Percentiles rank a stretch among this genome's conserved stretches.
These are phyloP conservation scores for Ispidina picta DNA, from an alignment of 2,797 vertebrate species.

Conservation along the genomic window DNA sequence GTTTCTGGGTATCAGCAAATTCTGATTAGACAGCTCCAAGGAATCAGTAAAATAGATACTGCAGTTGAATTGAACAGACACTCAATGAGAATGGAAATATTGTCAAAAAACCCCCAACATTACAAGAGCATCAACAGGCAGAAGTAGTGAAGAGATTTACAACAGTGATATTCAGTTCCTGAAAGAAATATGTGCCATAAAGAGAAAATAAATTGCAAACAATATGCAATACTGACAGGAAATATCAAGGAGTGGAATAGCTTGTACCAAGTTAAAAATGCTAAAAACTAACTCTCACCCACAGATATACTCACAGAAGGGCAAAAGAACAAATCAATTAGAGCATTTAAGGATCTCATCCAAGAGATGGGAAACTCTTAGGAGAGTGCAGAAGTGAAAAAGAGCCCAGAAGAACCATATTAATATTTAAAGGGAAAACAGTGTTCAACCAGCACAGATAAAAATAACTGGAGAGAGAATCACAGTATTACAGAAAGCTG, in stretches of 20 bases:
- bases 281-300: not conserved
- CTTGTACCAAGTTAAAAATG: not conserved
- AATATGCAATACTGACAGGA: not conserved
- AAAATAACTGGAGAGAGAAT: not conserved
- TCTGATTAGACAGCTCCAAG: not conserved
- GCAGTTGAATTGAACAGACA: not conserved
- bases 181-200: not conserved
- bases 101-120: no score
- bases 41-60: not conserved
- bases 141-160: not conserved
- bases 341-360: not conserved
- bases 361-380: not conserved
- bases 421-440: not conserved
- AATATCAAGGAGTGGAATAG: not conserved
- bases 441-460: not conserved
- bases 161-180: not conserved
- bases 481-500: not conserved
- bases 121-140: not conserved
- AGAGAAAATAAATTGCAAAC: not conserved
- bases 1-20: not conserved
- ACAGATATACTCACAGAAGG: not conserved
- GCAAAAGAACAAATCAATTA: not conserved
- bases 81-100: not conserved
- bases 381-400: not conserved
- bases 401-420: not conserved